Evolutionary conservation across 2,888 invertebrate genomes (phyloP).

Genomic region (Hemaris fuciformis): DNA sequence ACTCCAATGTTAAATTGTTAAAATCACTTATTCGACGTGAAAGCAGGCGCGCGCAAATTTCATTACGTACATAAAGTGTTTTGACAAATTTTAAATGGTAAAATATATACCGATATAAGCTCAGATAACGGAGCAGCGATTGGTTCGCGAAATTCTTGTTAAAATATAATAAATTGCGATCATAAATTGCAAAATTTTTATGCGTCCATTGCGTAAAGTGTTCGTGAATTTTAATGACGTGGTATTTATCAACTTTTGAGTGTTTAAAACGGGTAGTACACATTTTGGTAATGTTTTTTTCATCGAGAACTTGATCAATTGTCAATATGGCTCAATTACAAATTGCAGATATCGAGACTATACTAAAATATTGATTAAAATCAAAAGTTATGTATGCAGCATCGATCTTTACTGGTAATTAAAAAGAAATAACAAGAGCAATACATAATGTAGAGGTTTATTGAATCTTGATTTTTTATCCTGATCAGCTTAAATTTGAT

Average conservation of each 20-base stretch:
- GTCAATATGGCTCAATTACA: background rate
- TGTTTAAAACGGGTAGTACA: background rate
- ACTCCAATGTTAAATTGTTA: background rate
- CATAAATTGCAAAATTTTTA: conserved; percentile 12
- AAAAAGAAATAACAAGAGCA: too few species aligned
- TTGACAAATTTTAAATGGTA: conserved; percentile 27
- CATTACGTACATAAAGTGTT: conserved; percentile 23
- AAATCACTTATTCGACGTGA: background rate
- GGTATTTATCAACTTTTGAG: background rate
- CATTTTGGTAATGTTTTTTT: background rate
- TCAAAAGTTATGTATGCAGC: too few species aligned
- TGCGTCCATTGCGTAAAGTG: background rate
- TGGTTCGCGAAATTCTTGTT: background rate
- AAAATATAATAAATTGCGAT: conserved; percentile 24
- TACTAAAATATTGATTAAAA: too few species aligned
- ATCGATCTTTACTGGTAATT: too few species aligned
- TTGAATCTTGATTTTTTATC: too few species aligned
- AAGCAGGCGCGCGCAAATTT: background rate
- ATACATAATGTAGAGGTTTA: too few species aligned
- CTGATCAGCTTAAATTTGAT: too few species aligned
- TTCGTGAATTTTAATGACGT: background rate
- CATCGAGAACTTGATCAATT: background rate
- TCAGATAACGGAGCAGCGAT: background rate
- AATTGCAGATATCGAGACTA: background rate
- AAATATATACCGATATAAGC: conserved; percentile 18